phyloP scores from a whole-genome alignment of 2,888 invertebrate species.

The Julus scandinavius region DNA sequence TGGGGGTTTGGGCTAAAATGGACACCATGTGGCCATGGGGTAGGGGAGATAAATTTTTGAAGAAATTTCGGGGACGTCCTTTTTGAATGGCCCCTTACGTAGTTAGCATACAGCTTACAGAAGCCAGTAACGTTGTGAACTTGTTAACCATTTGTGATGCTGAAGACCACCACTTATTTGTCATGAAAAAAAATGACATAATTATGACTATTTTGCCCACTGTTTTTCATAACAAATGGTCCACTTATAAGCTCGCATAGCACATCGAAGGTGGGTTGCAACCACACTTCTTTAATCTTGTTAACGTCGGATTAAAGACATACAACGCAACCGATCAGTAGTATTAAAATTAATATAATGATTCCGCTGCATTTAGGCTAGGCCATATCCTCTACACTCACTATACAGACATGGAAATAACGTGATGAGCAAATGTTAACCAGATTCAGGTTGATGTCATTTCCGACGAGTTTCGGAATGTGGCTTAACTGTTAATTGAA shows the following conservation, averaged over 20 bases:
- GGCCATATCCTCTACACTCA: not conserved
- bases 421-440: constrained; percentile 23
- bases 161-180: too few relatives aligned
- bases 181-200: too few relatives aligned
- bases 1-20: too few relatives aligned
- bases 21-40: too few relatives aligned
- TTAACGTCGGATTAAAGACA: not conserved
- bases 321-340: not conserved
- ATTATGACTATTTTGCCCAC: not conserved
- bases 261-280: not conserved
- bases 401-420: not conserved
- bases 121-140: too few relatives aligned
- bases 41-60: too few relatives aligned
- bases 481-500: not conserved
- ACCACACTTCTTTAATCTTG: not conserved
- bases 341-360: not conserved
- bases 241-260: not conserved
- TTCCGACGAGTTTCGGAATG: not conserved
- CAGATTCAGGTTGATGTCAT: not conserved
- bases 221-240: not conserved
- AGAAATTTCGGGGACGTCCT: too few relatives aligned
- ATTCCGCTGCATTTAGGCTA: not conserved
- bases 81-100: too few relatives aligned
- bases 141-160: too few relatives aligned
- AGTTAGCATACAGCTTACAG: too few relatives aligned